phyloP scores from a whole-genome alignment of 2,113 vertebrate genomes.

The Bambusicola thoracicus region DNA sequence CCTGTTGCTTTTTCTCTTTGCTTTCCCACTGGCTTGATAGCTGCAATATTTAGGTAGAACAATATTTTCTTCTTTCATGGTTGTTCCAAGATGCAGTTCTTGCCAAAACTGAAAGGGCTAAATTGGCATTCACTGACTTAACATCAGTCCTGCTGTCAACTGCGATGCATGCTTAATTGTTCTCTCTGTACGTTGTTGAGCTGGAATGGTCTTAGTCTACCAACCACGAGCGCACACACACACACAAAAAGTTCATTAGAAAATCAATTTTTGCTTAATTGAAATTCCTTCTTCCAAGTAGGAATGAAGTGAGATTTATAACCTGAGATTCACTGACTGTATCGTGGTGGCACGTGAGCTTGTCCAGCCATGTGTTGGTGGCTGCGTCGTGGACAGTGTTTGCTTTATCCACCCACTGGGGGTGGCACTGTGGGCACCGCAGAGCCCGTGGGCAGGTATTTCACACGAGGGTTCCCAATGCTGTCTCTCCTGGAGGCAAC shows the following conservation, averaged over 20 bases:
- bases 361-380: slow-evolving; percentile 21
- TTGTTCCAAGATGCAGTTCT: not conserved
- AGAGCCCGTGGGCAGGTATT: not conserved
- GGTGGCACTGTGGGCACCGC: not conserved
- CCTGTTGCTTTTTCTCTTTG: not conserved
- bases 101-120: slow-evolving; percentile 47
- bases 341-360: slow-evolving; percentile 38
- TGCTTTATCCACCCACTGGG: not conserved
- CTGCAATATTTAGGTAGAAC: not conserved
- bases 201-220: slow-evolving; percentile 69
- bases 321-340: slow-evolving; percentile 12
- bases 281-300: slow-evolving; percentile 76
- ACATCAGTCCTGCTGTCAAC: slow-evolving; percentile 56
- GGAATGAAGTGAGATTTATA: slow-evolving; percentile 74
- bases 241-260: slow-evolving; percentile 72
- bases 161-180: slow-evolving; percentile 45
- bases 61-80: not conserved
- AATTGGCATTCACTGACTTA: slow-evolving; percentile 38
- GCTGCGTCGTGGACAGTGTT: not conserved
- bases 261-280: slow-evolving; percentile 83
- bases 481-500: no score
- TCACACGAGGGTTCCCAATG: no score
- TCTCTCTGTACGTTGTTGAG: slow-evolving; percentile 24
- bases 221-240: slow-evolving; percentile 19
- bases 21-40: not conserved